A percentile compares a stretch with the other conserved stretches of the same genome.
phyloP scores from a whole-genome alignment of 1,140 invertebrate genomes.

The Eueides isabella region DNA sequence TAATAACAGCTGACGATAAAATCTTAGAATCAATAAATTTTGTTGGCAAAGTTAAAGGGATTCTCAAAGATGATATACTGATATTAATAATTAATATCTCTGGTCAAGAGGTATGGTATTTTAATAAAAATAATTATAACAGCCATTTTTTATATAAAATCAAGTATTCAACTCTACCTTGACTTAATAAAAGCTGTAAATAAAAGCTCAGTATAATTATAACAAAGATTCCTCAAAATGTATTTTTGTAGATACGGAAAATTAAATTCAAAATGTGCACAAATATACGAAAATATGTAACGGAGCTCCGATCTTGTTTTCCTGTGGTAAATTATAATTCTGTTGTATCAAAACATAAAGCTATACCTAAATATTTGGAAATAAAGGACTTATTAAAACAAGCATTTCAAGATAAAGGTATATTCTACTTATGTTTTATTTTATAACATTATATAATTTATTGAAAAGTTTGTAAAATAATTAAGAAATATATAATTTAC shows the following conservation, averaged over 20 bases:
- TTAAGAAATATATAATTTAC: slow-evolving; percentile 31
- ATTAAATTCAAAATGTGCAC: slow-evolving; percentile 65
- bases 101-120: slow-evolving; percentile 47
- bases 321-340: slow-evolving; percentile 55
- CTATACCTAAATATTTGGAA: slow-evolving; percentile 49
- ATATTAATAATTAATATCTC: slow-evolving; percentile 51
- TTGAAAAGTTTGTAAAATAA: not conserved
- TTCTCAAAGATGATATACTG: slow-evolving; percentile 68
- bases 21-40: slow-evolving; percentile 65
- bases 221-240: not conserved
- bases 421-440: slow-evolving; percentile 10
- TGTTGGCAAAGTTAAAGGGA: slow-evolving; percentile 63
- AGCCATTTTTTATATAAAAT: too few species aligned
- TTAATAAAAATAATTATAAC: slow-evolving; percentile 13
- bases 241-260: slow-evolving; percentile 53
- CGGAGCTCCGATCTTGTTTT: slow-evolving; percentile 51
- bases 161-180: too few species aligned
- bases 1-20: slow-evolving; percentile 56
- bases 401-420: slow-evolving; percentile 51
- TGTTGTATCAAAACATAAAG: slow-evolving; percentile 27
- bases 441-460: not conserved
- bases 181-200: not conserved
- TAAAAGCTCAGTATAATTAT: not conserved
- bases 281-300: slow-evolving; percentile 46
- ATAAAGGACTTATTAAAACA: slow-evolving; percentile 55